phyloP scores from a whole-genome alignment of 2,113 vertebrate genomes.

The Climacteris rufus region DNA sequence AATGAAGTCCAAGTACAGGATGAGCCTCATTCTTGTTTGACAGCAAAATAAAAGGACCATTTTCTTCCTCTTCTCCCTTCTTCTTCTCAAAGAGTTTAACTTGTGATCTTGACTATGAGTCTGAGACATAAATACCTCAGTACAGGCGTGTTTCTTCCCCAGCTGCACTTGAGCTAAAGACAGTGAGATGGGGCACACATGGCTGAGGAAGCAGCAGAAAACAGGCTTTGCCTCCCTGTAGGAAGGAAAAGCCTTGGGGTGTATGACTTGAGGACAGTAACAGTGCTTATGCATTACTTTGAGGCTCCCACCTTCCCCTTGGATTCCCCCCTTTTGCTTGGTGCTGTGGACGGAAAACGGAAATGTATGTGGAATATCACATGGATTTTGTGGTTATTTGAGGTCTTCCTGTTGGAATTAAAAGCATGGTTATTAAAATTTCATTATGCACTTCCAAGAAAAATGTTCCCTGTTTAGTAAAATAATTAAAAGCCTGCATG shows the following conservation, averaged over 20 bases:
- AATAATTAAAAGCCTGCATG: conserved; percentile 38
- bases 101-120: not conserved
- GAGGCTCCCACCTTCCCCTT: not conserved
- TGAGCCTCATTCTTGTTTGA: not conserved
- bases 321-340: not conserved
- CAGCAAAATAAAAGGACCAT: not conserved
- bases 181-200: not conserved
- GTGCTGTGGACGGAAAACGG: not conserved
- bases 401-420: not conserved
- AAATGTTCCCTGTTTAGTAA: not conserved
- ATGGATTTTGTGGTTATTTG: not conserved
- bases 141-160: not conserved
- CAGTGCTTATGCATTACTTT: accelerated
- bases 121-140: not conserved
- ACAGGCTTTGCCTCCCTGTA: not conserved
- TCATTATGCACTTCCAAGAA: conserved; percentile 17
- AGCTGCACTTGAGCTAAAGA: not conserved
- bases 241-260: not conserved
- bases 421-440: not conserved
- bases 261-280: not conserved
- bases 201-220: conserved; percentile 11
- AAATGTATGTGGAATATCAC: not conserved
- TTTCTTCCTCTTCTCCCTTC: not conserved
- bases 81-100: not conserved
- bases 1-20: not conserved